These are phyloP conservation scores for Echinometra lucunter DNA, from an alignment of 53 echinoderm and acorn worm genomes.

Conservation along the genomic window DNA sequence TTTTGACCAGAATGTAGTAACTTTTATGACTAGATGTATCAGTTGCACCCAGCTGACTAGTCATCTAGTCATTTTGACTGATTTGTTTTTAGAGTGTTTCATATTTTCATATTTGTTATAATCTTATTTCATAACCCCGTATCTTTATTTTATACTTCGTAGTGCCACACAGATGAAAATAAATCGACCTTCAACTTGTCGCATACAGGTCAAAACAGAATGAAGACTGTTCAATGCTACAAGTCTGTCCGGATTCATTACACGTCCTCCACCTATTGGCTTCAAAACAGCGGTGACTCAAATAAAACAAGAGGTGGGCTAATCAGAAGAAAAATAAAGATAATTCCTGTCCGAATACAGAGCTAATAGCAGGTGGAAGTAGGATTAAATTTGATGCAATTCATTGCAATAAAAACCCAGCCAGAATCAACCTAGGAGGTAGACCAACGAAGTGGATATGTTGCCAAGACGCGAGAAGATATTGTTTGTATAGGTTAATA, in stretches of 20 bases:
- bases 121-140: too few species aligned
- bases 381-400: slow-evolving; percentile 32
- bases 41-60: too few species aligned
- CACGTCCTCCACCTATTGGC: background rate
- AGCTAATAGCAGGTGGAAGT: slow-evolving; percentile 41
- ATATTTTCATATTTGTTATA: too few species aligned
- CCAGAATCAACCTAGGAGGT: background rate
- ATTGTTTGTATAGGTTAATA: background rate
- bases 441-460: background rate
- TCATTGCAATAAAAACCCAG: background rate
- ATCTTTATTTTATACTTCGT: too few species aligned
- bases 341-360: background rate
- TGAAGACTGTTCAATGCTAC: background rate
- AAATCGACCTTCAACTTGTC: background rate
- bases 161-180: background rate
- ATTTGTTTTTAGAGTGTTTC: too few species aligned
- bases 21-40: too few species aligned
- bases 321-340: slow-evolving; percentile 15
- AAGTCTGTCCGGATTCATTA: background rate
- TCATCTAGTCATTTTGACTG: too few species aligned
- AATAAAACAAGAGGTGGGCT: background rate
- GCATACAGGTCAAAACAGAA: background rate
- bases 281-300: slow-evolving; percentile 32
- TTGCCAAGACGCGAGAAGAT: background rate
- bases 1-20: too few species aligned